A percentile compares a stretch with the other conserved stretches of the same genome.
Conservation (phyloP, 2,113 vertebrate species). For the Cyanocitta stelleri region DNA sequence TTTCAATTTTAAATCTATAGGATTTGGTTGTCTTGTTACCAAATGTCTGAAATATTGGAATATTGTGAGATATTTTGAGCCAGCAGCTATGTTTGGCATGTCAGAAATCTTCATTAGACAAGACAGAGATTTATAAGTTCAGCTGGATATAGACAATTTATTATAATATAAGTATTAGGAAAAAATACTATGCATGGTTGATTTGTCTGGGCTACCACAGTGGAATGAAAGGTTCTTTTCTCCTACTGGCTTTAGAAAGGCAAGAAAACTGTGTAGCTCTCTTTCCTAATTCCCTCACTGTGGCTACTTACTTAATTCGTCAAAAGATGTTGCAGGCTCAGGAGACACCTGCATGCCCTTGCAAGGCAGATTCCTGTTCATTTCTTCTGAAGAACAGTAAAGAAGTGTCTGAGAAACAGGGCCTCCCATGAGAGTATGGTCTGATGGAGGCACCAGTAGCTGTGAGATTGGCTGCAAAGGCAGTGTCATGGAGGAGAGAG, state of each 20-base stretch:
- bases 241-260: not conserved
- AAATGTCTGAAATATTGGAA: not conserved
- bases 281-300: not conserved
- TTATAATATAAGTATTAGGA: not conserved
- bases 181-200: not conserved
- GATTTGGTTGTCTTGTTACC: not conserved
- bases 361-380: not conserved
- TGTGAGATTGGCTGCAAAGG: not conserved
- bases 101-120: slow-evolving; percentile 2
- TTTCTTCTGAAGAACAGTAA: not conserved
- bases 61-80: not conserved
- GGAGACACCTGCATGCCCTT: not conserved
- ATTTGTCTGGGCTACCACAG: not conserved
- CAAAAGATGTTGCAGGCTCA: not conserved
- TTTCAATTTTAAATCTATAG: not conserved
- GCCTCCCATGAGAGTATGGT: rapidly evolving
- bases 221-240: not conserved
- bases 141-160: not conserved
- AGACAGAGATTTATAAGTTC: not conserved
- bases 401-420: not conserved
- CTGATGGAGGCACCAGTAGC: not conserved
- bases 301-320: not conserved
- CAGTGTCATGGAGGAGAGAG: not conserved
- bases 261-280: not conserved
- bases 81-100: not conserved